These are phyloP conservation scores for Rhimphoctona megacephalus DNA, from an alignment of 2,888 invertebrate species.

Conservation along the genomic window DNA sequence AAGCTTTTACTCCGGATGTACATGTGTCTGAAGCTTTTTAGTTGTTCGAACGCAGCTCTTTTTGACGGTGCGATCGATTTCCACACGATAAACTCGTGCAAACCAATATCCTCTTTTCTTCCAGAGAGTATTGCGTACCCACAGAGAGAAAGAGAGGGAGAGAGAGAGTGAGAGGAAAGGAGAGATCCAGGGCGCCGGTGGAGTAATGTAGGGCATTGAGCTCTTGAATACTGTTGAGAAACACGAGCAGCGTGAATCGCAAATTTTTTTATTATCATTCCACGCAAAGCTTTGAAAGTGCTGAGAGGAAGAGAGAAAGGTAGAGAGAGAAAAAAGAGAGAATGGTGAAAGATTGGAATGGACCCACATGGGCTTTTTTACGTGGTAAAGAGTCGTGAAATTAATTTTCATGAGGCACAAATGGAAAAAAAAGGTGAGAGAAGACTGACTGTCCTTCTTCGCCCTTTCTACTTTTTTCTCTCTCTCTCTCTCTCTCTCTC, in stretches of 20 bases:
- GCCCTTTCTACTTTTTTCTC: constrained; percentile 40
- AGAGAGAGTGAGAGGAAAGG: background rate
- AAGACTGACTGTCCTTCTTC: constrained; percentile 38
- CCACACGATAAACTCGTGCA: constrained; percentile 38
- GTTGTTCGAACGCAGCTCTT: constrained; percentile 28
- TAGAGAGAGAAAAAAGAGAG: constrained; percentile 13
- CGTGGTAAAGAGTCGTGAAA: constrained; percentile 50
- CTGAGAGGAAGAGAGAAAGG: constrained; percentile 16
- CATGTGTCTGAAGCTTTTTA: constrained; percentile 4
- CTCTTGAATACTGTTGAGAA: constrained; percentile 44
- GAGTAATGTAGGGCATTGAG: constrained; percentile 34
- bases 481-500: constrained; percentile 14
- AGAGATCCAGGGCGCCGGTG: constrained; percentile 31
- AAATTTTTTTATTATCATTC: constrained; percentile 44
- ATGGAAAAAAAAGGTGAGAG: constrained; percentile 22
- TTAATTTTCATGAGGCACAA: constrained; percentile 62
- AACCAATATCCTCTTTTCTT: constrained; percentile 47
- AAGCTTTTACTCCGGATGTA: constrained; percentile 21
- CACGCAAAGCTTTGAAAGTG: constrained; percentile 36
- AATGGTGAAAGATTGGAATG: constrained; percentile 36
- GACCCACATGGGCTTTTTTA: constrained; percentile 42
- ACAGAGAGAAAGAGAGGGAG: constrained; percentile 10
- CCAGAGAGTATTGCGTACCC: constrained; percentile 37
- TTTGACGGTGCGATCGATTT: constrained; percentile 34
- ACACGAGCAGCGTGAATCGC: constrained; percentile 41